Evolutionary conservation across 2,888 invertebrate species (phyloP), one percentile per base, ranked within the genome.

Genomic region (Dynastes grantii): DNA sequence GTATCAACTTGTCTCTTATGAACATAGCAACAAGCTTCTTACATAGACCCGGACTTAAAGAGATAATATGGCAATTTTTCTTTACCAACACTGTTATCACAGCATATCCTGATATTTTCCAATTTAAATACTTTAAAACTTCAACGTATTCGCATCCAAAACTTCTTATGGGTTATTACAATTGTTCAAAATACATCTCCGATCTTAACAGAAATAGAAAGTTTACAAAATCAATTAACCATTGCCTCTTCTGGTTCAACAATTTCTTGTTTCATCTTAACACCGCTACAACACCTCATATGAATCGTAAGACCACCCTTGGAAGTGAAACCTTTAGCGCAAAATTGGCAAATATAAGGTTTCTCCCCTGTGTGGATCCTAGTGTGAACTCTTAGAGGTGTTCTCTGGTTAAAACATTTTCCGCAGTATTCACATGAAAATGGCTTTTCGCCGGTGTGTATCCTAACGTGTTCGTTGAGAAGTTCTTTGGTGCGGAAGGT

Each of bases 361-460:
- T 82, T 81, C 40, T 84, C 84, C 0, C 84, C 84, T 1, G 83
- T 84, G 55, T 84, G 84, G 9, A 80, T 81, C 45, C 84, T 76
- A 27, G 82, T 80, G 68, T 84, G 84, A 29, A 84, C 80, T 6
- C 82, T 80, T 27, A 84, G 76, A 37, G 82, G 81, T 6, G 82
- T 81, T 29, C 82, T 81, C 45, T 84, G 83, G 53, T 80, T 84
- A 77, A 85, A 85, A 37, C 83, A 80, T 78, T 83, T 84, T 4
- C 81, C 81, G 68, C 85, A 85, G 68, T 83, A 81, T 9, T 81
- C 75, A 73, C 85, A 85, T n/a, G 80, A 80, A 58, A 84, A 85
- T 2, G 85, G 85, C 71, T 84, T 84, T 64, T 85, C 85, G 0
- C 85, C 85, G 3, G 83, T 85, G 67, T 85, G 85, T n/a, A 84